phyloP scores from a whole-genome alignment of 2,797 vertebrate species.

The Betta splendens region DNA sequence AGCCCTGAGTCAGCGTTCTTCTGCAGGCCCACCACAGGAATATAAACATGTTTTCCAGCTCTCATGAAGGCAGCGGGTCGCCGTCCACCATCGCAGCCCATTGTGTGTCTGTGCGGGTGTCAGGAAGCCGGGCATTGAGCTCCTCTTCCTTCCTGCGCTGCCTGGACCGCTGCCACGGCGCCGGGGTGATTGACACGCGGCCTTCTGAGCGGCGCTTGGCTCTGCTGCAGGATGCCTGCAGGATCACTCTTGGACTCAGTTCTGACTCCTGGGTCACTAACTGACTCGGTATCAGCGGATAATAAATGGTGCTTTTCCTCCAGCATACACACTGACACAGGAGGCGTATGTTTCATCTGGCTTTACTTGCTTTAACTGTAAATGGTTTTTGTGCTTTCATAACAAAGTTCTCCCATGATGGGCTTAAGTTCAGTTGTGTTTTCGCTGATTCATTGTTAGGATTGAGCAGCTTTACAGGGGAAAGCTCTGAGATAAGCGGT shows the following conservation, averaged over 20 bases:
- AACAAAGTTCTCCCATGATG: slow-evolving; percentile 6
- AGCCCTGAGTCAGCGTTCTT: slow-evolving; percentile 5
- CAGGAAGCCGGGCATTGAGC: slow-evolving; percentile 77
- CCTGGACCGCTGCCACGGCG: slow-evolving; percentile 49
- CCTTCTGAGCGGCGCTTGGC: slow-evolving; percentile 40
- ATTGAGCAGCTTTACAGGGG: slow-evolving; percentile 14
- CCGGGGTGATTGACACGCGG: slow-evolving; percentile 62
- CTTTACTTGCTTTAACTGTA: slow-evolving; percentile 10
- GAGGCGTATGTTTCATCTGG: background rate
- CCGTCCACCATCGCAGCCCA: slow-evolving; percentile 43
- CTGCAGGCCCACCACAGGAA: slow-evolving; percentile 45
- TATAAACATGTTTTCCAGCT: slow-evolving; percentile 55
- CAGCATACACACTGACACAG: background rate
- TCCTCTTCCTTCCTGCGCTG: slow-evolving; percentile 70
- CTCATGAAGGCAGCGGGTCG: slow-evolving; percentile 47
- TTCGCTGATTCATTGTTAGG: slow-evolving; percentile 20
- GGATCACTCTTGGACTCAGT: slow-evolving; percentile 33
- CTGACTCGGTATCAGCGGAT: slow-evolving; percentile 31
- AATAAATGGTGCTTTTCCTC: slow-evolving; percentile 24
- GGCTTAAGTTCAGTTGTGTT: background rate
- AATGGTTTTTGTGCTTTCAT: slow-evolving; percentile 10
- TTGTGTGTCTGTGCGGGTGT: slow-evolving; percentile 72
- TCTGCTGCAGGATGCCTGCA: slow-evolving; percentile 69
- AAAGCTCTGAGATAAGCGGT: slow-evolving; percentile 32
- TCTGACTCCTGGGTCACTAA: slow-evolving; percentile 42